Evolutionary conservation across 92 coral and sea anemone species (phyloP).

Genomic region (Bergia puertoricense): DNA sequence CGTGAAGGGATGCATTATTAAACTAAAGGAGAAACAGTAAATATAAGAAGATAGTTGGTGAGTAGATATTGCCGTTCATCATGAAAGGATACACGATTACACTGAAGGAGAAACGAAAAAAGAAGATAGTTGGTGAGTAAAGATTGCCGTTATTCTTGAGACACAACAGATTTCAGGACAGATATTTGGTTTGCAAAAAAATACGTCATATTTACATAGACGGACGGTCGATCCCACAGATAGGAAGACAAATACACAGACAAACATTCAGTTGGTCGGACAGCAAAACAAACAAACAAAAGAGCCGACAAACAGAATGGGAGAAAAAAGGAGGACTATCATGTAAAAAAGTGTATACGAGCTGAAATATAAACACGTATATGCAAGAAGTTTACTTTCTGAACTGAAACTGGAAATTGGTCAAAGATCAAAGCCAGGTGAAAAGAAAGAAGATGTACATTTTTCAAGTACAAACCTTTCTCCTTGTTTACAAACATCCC

Average conservation of each 20-base stretch:
- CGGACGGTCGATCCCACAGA: background rate
- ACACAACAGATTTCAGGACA: background rate
- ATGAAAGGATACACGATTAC: background rate
- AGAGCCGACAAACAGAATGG: background rate
- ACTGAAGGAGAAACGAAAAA: background rate
- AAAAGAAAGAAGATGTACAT: no score
- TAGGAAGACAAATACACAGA: background rate
- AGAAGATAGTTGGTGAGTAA: background rate
- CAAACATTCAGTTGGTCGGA: background rate
- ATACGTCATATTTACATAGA: background rate
- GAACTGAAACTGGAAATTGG: background rate
- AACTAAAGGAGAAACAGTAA: background rate
- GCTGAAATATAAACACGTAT: background rate
- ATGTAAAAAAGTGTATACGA: background rate
- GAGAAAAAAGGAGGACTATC: background rate
- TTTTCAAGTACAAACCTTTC: background rate
- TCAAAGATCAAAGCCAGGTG: background rate
- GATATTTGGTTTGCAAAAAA: background rate
- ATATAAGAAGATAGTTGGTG: background rate
- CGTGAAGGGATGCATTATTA: background rate
- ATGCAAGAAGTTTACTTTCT: background rate
- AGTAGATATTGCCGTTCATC: no score
- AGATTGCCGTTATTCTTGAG: no score
- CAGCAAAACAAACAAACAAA: background rate
- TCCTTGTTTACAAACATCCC: constrained; percentile 33